phyloP scores from a whole-genome alignment of 2,113 vertebrate genomes.

The Cairina moschata region DNA sequence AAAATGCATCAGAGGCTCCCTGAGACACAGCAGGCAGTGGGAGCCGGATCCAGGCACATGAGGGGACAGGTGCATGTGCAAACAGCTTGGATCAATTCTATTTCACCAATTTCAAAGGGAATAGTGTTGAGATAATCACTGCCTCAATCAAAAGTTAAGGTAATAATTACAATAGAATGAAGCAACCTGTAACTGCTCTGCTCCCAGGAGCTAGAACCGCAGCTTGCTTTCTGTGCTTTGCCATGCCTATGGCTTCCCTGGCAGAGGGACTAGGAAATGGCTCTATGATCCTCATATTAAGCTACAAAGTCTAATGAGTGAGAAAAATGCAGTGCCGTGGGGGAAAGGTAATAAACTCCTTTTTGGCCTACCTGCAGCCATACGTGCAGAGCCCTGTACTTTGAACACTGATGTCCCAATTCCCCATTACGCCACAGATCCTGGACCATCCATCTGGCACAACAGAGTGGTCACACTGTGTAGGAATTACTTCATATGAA shows the following conservation, averaged over 20 bases:
- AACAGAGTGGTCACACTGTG: fast-evolving
- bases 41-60: background rate
- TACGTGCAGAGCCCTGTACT: background rate
- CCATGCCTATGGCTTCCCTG: background rate
- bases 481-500: background rate
- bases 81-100: background rate
- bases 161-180: background rate
- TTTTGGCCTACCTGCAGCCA: background rate
- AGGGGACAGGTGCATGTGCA: background rate
- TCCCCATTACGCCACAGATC: background rate
- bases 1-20: background rate
- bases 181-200: background rate
- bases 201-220: fast-evolving
- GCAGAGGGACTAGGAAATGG: no score
- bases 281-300: background rate
- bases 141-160: background rate
- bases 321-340: background rate
- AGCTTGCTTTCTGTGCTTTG: background rate
- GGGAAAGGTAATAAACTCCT: background rate
- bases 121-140: background rate
- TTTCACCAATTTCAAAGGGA: background rate
- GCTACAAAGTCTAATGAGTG: background rate
- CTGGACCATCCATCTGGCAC: background rate
- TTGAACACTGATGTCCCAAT: background rate
- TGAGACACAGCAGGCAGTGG: background rate